Evolutionary conservation across 2,888 invertebrate genomes (phyloP), one percentile per base, ranked within the genome.

Genomic region (Liopterus haemorrhoidalis): DNA sequence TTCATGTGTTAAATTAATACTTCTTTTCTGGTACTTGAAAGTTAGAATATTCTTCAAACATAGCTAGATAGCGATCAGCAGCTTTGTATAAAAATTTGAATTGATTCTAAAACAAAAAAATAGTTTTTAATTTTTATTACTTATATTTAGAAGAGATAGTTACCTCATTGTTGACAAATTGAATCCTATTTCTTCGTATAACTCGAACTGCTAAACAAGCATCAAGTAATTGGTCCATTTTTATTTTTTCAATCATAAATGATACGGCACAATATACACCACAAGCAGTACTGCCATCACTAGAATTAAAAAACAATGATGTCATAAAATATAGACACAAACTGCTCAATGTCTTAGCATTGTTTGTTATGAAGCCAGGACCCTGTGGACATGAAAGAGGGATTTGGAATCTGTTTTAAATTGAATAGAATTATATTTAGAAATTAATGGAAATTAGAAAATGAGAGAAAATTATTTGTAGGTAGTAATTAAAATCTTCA

Each of bases 171-270:
- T 52, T 48, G 6, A 67, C 54, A 49, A 67, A 67, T 41, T 66
- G 58, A n/a, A 58, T 52, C 31, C 67, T 59, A 14, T 62, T 66
- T 46, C 57, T 58, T 43, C 65, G 56, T 9, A 70, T 56, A 3
- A 59, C 58, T 27, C 64, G 55, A 16, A 68, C 64, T 2, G 68
- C 66, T 22, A 64, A 57, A 36, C 62, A 65, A n/a, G 69, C 65
- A 40, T 71, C 70, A 40, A 68, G 66, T 31, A 62, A 58, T 11
- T 65, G 64, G 50, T 70, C 69, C 8, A 64, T 53, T 21, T 65
- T 60, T 49, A 70, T 66, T 54, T 65, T 63, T 50, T 70, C 67
- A 3, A 69, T 51, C 3, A 69, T 41, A 42, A 66, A 65, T 12
- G 60, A 57, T 8, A 64, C 36, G 1, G 68, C 64, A 16, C 67